phyloP scores from a whole-genome alignment of 2,797 vertebrate genomes.

The Onychomys arenicola region DNA sequence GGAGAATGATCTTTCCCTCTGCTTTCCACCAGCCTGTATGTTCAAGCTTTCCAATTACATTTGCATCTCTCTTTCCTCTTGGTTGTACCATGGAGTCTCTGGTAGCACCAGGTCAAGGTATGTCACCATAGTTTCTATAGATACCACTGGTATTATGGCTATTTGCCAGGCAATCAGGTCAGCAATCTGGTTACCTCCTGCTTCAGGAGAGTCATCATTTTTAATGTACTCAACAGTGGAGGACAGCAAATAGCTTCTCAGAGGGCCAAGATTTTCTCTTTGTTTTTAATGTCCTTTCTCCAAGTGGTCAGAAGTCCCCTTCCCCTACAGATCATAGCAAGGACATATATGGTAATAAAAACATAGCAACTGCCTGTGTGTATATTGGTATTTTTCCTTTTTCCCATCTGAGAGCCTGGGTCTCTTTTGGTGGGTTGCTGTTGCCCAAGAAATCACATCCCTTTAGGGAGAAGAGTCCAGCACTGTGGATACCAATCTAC shows the following conservation, averaged over 20 bases:
- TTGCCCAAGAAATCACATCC: background rate
- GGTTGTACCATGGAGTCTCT: background rate
- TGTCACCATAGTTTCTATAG: background rate
- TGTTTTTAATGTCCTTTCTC: background rate
- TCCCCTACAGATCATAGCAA: background rate
- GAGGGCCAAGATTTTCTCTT: background rate
- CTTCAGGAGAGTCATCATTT: background rate
- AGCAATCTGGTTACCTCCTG: background rate
- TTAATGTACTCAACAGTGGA: background rate
- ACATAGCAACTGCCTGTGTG: background rate
- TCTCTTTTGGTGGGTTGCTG: background rate
- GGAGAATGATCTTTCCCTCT: background rate
- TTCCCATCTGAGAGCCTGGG: background rate
- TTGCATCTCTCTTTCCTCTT: background rate
- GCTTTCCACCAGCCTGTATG: background rate
- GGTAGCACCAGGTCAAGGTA: background rate
- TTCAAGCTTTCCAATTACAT: background rate
- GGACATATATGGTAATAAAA: background rate
- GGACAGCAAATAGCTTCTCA: background rate
- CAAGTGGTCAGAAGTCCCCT: background rate
- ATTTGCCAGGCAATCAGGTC: background rate
- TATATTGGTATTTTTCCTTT: background rate
- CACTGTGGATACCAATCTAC: background rate
- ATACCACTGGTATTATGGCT: background rate
- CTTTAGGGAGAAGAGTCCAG: background rate